Conservation (phyloP, 2,888 invertebrate genomes). For the Rotaria sp. region DNA sequence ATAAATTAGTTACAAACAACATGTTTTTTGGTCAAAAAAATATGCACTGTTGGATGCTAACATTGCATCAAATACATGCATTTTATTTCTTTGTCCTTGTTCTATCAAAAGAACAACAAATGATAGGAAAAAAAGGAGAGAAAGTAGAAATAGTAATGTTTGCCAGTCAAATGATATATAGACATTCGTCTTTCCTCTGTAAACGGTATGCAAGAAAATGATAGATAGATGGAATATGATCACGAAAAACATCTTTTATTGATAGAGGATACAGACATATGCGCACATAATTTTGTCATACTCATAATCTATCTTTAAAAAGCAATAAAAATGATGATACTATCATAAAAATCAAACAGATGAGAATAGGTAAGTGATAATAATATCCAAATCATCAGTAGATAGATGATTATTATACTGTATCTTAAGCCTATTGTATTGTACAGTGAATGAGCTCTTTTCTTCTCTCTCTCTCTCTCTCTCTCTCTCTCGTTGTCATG, state of each 20-base stretch:
- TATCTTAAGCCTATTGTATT: too few species aligned
- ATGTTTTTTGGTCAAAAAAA: not conserved
- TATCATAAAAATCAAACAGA: not conserved
- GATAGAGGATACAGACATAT: not conserved
- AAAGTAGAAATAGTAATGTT: not conserved
- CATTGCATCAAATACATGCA: not conserved
- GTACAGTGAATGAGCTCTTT: too few species aligned
- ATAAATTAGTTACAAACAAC: not conserved
- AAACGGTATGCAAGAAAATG: not conserved
- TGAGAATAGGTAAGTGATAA: not conserved
- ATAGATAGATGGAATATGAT: not conserved
- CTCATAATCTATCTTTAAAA: not conserved
- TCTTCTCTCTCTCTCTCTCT: too few species aligned
- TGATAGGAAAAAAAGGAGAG: not conserved
- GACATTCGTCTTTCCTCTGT: not conserved
- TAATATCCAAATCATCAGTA: too few species aligned
- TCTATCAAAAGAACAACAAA: not conserved
- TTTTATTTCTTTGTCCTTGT: not conserved
- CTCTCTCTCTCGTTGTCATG: too few species aligned
- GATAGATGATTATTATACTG: too few species aligned
- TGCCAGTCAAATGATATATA: not conserved
- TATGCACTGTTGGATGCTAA: not conserved
- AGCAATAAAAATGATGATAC: not conserved
- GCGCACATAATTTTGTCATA: not conserved
- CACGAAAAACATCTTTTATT: not conserved